Evolutionary conservation across 2,797 vertebrate species (phyloP), one percentile per base, ranked within the genome.

Genomic region (Menidia menidia): DNA sequence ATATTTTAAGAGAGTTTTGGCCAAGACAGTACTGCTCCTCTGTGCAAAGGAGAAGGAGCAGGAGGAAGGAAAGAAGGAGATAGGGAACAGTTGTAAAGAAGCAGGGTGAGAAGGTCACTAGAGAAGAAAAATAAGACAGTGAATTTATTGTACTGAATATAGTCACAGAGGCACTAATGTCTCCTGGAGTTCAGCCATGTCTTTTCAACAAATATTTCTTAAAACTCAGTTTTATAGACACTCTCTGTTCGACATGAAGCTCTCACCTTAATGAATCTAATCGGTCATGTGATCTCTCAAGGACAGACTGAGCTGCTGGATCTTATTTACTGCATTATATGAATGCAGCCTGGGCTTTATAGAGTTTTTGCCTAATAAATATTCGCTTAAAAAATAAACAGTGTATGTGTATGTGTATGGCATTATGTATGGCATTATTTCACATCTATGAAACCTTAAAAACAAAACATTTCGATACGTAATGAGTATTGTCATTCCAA

Each of bases 1-100:
- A 85, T 78, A 86, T 82, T 87, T 87, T 85, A 81, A 83, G 81
- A 73, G 79, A 78, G 70, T 82, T 85, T 81, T 71, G 67, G 69
- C 81, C 15, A 18, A 80, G 77, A 80, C 64, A 62, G 84, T 82
- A 88, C 73, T 72, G 67, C 70, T 84, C 71, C 73, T 76, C 52
- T 48, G 77, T 78, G 82, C 66, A 78, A 64, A 82, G 67, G 47
- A 64, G 10, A 19, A 54, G 42, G 44, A 55, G 56, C 51, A 51
- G 51, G 44, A 59, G 42, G 77, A 70, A 30, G 66, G 59, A 56
- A 12, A 8, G 60, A 67, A 50, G 19, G 79, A 74, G 70, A 63
- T 66, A 60, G 77, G 0, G 63, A 64, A 62, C 43, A 4, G 56
- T 61, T 67, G 64, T 55, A 73, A 69, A 75, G 67, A 39, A 67